A percentile compares a stretch with the other conserved stretches of the same genome.
phyloP scores from a whole-genome alignment of 2,888 invertebrate genomes.

The Euproctis similis region DNA sequence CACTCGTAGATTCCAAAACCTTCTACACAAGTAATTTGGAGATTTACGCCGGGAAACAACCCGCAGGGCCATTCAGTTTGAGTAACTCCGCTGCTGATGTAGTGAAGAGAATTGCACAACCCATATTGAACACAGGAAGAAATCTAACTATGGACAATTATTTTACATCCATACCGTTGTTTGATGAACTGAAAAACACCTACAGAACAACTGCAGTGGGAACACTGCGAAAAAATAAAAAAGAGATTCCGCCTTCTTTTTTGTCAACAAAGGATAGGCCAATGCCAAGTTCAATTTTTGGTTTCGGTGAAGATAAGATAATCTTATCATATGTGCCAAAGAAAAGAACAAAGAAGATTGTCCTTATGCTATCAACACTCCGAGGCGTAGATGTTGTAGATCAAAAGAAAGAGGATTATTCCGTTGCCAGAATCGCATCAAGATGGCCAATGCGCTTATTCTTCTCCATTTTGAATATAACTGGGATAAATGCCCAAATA shows the following conservation, averaged over 20 bases:
- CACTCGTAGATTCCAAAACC: neutral
- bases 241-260: too few species aligned
- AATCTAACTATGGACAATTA: conserved; percentile 1
- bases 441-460: too few species aligned
- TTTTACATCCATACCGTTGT: neutral
- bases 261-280: too few species aligned
- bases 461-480: too few species aligned
- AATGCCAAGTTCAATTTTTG: too few species aligned
- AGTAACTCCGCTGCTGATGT: neutral
- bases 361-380: conserved; percentile 1
- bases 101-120: neutral
- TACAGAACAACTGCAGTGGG: neutral
- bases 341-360: conserved; percentile 1
- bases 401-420: too few species aligned
- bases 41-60: conserved; percentile 1
- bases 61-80: neutral
- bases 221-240: neutral
- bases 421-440: too few species aligned
- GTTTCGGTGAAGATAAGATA: too few species aligned
- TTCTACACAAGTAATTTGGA: neutral
- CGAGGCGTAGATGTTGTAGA: neutral
- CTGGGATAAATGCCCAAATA: too few species aligned
- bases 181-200: neutral
- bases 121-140: neutral
- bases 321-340: conserved; percentile 1